phyloP scores from a whole-genome alignment of 2,888 invertebrate genomes.

The Limnephilus marmoratus region DNA sequence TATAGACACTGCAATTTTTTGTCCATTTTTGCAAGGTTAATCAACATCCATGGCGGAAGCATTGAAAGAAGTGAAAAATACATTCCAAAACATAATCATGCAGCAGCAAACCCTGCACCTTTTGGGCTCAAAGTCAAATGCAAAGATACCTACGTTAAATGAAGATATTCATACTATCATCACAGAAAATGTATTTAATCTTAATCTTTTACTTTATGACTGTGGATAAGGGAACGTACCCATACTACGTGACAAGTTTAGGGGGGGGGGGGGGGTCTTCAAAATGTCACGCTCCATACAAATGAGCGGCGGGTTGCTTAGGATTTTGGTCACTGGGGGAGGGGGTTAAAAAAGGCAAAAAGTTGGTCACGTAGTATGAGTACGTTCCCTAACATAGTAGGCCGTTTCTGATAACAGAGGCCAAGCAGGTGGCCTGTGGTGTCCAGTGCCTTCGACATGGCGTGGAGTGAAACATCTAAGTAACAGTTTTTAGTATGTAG shows the following conservation, averaged over 20 bases:
- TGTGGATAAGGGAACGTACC: too few relatives aligned
- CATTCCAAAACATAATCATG: not conserved
- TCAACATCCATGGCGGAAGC: not conserved
- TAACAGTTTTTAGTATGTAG: not conserved
- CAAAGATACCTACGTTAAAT: not conserved
- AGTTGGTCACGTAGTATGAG: too few relatives aligned
- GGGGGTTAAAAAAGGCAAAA: too few relatives aligned
- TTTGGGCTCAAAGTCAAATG: not conserved
- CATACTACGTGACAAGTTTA: too few relatives aligned
- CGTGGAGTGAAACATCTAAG: not conserved
- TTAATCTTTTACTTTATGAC: not conserved
- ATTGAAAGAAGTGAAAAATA: not conserved
- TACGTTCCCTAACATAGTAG: too few relatives aligned
- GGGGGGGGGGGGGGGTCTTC: too few relatives aligned
- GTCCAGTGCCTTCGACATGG: not conserved
- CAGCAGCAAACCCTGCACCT: not conserved
- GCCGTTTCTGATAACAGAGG: not conserved
- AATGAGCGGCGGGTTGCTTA: too few relatives aligned
- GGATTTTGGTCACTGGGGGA: too few relatives aligned
- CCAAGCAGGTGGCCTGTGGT: not conserved
- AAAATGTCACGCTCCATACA: too few relatives aligned
- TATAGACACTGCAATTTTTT: not conserved
- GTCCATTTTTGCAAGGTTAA: not conserved
- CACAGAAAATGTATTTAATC: not conserved
- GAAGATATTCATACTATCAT: not conserved